phyloP scores from a whole-genome alignment of 2,888 invertebrate genomes.

The Anaspis maculata region DNA sequence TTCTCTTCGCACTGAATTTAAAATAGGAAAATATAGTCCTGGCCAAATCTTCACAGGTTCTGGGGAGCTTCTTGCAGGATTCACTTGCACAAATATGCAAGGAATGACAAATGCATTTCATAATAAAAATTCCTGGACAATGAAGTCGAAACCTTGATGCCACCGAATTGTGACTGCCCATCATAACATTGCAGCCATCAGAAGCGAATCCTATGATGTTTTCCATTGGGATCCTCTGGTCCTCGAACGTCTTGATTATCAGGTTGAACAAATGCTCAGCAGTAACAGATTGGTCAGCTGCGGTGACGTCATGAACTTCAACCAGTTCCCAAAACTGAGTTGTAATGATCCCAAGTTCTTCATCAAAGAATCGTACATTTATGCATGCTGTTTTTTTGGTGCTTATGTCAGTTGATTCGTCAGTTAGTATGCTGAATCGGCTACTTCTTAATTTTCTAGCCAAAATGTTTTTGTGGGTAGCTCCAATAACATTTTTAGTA shows the following conservation, averaged over 20 bases:
- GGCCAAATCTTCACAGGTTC: constrained; percentile 27
- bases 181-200: constrained; percentile 32
- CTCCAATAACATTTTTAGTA: constrained; percentile 17
- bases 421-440: constrained; percentile 13
- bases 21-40: constrained; percentile 26
- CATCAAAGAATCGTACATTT: background rate
- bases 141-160: constrained; percentile 22
- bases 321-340: too few species aligned
- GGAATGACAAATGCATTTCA: too few species aligned
- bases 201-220: constrained; percentile 34
- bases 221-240: constrained; percentile 20
- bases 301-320: too few species aligned
- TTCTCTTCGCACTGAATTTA: constrained; percentile 6
- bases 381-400: background rate
- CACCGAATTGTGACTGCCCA: constrained; percentile 28
- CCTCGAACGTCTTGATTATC: constrained; percentile 10
- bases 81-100: constrained; percentile 28
- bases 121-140: constrained; percentile 25
- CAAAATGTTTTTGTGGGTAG: constrained; percentile 2
- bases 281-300: too few species aligned
- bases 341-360: too few species aligned
- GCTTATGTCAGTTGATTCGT: constrained; percentile 13
- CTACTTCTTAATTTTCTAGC: constrained; percentile 2
- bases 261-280: constrained; percentile 1
- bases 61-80: constrained; percentile 29